phyloP scores from a whole-genome alignment of 1,140 invertebrate species.

The Hestina assimilis region DNA sequence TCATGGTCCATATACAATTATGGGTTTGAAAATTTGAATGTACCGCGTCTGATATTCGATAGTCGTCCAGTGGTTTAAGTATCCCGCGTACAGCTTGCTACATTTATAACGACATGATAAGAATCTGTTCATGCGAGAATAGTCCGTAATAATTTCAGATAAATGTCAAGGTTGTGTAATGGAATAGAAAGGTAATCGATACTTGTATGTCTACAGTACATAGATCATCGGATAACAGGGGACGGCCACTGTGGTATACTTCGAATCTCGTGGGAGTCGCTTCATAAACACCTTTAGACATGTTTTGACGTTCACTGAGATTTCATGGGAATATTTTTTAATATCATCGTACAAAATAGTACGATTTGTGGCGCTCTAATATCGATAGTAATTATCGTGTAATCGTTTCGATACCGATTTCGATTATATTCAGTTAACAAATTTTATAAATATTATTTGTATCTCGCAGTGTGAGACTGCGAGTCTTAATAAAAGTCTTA shows the following conservation, averaged over 20 bases:
- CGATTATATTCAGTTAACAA: neutral
- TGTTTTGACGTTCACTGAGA: conserved; percentile 53
- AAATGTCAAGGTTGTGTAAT: conserved; percentile 35
- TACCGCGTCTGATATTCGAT: conserved; percentile 43
- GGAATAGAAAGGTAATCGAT: conserved; percentile 26
- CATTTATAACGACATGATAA: conserved; percentile 6
- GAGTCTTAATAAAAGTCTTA: neutral
- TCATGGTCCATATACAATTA: conserved; percentile 45
- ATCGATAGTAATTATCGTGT: conserved; percentile 13
- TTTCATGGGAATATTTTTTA: conserved; percentile 45
- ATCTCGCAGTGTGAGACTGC: neutral
- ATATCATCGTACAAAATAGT: conserved; percentile 18
- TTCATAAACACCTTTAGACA: conserved; percentile 43
- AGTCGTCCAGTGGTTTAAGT: conserved; percentile 34
- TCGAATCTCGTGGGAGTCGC: conserved; percentile 51
- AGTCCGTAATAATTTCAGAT: conserved; percentile 2
- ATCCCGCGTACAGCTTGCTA: conserved; percentile 24
- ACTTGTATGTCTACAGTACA: conserved; percentile 29
- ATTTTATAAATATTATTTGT: neutral
- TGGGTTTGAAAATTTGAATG: conserved; percentile 42
- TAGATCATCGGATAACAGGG: conserved; percentile 57
- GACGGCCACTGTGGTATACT: conserved; percentile 58
- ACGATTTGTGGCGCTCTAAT: neutral
- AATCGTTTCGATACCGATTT: conserved; percentile 16
- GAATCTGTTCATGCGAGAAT: conserved; percentile 9